A percentile compares a stretch with the other conserved stretches of the same genome.
Evolutionary conservation across 2,797 vertebrate genomes (phyloP).

Genomic region (Thunnus albacares): DNA sequence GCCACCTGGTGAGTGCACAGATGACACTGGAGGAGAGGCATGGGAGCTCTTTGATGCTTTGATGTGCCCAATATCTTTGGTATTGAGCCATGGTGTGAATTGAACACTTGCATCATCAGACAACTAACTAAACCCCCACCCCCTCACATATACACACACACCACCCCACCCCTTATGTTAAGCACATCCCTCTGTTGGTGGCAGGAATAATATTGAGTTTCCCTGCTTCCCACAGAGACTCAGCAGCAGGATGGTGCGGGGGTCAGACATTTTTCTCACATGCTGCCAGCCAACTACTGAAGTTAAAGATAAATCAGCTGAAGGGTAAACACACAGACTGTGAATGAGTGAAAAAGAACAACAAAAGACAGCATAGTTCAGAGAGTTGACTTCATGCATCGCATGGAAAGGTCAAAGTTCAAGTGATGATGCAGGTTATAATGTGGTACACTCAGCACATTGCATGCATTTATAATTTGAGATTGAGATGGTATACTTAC

Average conservation of each 20-base stretch:
- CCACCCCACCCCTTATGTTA: slow-evolving; percentile 37
- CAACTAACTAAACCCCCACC: neutral
- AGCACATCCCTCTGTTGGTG: slow-evolving; percentile 65
- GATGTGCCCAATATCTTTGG: slow-evolving; percentile 3
- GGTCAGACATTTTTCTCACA: slow-evolving; percentile 70
- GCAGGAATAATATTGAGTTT: slow-evolving; percentile 79
- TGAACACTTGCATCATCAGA: slow-evolving; percentile 14
- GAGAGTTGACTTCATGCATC: slow-evolving; percentile 22
- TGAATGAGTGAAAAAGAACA: slow-evolving; percentile 45
- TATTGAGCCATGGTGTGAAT: slow-evolving; percentile 38
- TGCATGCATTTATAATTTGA: neutral
- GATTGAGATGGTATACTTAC: neutral
- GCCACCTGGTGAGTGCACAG: neutral
- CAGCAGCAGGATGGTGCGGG: slow-evolving; percentile 23
- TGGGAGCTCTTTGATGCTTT: neutral
- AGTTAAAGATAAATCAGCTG: slow-evolving; percentile 72
- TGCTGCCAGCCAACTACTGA: slow-evolving; percentile 60
- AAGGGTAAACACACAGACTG: slow-evolving; percentile 62
- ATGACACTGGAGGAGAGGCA: slow-evolving; percentile 18
- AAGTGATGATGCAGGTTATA: slow-evolving; percentile 21
- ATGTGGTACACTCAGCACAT: neutral
- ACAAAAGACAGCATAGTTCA: slow-evolving; percentile 46
- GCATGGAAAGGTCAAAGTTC: slow-evolving; percentile 31
- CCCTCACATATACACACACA: neutral
- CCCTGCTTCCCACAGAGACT: slow-evolving; percentile 77